Evolutionary conservation across 2,888 invertebrate genomes (phyloP).

Genomic region (Patella ulyssiponensis): DNA sequence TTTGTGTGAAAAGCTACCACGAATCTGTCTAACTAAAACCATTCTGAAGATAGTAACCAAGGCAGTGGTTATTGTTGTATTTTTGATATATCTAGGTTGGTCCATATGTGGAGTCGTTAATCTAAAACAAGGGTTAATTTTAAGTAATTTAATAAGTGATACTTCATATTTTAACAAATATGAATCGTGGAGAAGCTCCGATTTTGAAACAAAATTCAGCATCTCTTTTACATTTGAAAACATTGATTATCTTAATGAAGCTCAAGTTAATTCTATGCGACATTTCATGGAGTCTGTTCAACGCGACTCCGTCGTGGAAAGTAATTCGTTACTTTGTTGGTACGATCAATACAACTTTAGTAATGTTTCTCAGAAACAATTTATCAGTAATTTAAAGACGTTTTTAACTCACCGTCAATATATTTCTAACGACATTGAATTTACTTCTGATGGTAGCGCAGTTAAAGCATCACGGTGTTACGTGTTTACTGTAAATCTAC

Average conservation of each 20-base stretch:
- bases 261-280: background rate
- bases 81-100: background rate
- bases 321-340: conserved; percentile 10
- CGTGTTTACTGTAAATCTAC: conserved; percentile 90
- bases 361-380: background rate
- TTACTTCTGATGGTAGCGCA: conserved; percentile 68
- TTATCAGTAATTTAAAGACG: conserved; percentile 15
- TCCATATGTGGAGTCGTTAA: background rate
- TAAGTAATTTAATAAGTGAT: conserved; percentile 1
- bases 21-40: conserved; percentile 40
- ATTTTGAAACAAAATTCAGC: conserved; percentile 39
- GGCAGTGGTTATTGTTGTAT: background rate
- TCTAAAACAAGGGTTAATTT: background rate
- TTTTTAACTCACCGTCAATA: conserved; percentile 22
- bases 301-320: conserved; percentile 11
- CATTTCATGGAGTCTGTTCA: conserved; percentile 15
- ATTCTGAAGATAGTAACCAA: conserved; percentile 23
- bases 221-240: conserved; percentile 13
- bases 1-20: conserved; percentile 45
- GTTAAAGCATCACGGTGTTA: conserved; percentile 87
- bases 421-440: conserved; percentile 44
- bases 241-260: background rate
- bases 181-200: conserved; percentile 29
- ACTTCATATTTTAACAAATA: conserved; percentile 43
- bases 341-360: background rate